A percentile compares a stretch with the other conserved stretches of the same genome.
Evolutionary conservation across 2,113 vertebrate species (phyloP).

Genomic region (Caracal caracal): DNA sequence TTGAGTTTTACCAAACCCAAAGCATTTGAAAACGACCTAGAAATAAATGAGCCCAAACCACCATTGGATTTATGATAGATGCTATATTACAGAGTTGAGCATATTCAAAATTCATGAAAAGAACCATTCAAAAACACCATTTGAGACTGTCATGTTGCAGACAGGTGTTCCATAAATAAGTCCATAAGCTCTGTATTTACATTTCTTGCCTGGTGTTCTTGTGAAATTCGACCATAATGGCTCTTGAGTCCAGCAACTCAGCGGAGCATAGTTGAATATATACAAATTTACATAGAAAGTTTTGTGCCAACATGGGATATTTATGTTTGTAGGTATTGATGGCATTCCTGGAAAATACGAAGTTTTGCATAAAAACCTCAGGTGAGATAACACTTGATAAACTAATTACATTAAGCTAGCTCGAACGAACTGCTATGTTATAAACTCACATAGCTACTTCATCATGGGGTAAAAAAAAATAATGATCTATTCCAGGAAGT

Average conservation of each 20-base stretch:
- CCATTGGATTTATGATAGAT: slow-evolving; percentile 2
- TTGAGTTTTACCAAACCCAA: slow-evolving; percentile 35
- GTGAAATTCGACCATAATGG: slow-evolving; percentile 43
- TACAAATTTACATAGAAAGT: background rate
- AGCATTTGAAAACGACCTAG: slow-evolving; percentile 50
- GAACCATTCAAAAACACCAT: background rate
- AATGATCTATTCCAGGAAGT: slow-evolving; percentile 66
- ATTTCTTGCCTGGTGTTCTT: slow-evolving; percentile 14
- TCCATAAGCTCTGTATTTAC: slow-evolving; percentile 35
- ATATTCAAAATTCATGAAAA: slow-evolving; percentile 62
- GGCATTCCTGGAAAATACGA: background rate
- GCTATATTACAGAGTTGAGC: background rate
- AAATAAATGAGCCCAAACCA: slow-evolving; percentile 42
- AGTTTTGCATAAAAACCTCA: background rate
- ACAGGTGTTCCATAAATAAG: slow-evolving; percentile 51
- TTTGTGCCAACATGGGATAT: background rate
- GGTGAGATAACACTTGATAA: slow-evolving; percentile 5
- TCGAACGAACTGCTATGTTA: slow-evolving; percentile 38
- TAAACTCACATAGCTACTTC: slow-evolving; percentile 41
- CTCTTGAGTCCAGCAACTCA: background rate
- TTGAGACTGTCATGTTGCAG: background rate
- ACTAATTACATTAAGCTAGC: background rate
- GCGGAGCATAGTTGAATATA: background rate
- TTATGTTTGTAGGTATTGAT: background rate
- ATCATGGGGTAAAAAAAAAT: slow-evolving; percentile 30